Evolutionary conservation across 2,888 invertebrate genomes (phyloP).

Genomic region (Cantharis rustica): DNA sequence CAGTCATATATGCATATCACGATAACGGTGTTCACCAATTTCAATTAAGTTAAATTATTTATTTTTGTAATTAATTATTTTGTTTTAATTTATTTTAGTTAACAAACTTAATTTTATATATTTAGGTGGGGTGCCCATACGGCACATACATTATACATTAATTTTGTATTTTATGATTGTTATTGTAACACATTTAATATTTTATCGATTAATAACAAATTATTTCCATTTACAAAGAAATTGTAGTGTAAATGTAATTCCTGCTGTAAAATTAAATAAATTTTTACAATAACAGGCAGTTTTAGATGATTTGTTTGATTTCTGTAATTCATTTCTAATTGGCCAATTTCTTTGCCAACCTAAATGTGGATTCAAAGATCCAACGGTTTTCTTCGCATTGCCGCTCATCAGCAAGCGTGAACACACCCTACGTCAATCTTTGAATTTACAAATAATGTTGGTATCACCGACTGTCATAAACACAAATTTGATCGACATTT

Average conservation of each 20-base stretch:
- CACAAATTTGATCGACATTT: not conserved
- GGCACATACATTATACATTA: no score
- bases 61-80: slow-evolving; percentile 1
- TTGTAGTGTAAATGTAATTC: not conserved
- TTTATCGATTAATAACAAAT: not conserved
- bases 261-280: not conserved
- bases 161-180: not conserved
- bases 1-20: slow-evolving; percentile 60
- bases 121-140: not conserved
- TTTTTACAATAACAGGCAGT: not conserved
- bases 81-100: slow-evolving; percentile 19
- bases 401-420: no score
- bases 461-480: not conserved
- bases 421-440: no score
- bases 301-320: not conserved
- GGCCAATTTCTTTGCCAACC: no score
- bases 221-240: not conserved
- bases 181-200: not conserved
- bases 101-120: slow-evolving; percentile 1
- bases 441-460: not conserved
- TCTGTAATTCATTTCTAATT: no score
- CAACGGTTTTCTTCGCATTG: no score
- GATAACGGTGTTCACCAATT: slow-evolving; percentile 54
- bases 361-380: no score
- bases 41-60: slow-evolving; percentile 44